phyloP scores from a whole-genome alignment of 1,140 invertebrate genomes.

The Sitobion miscanthi region DNA sequence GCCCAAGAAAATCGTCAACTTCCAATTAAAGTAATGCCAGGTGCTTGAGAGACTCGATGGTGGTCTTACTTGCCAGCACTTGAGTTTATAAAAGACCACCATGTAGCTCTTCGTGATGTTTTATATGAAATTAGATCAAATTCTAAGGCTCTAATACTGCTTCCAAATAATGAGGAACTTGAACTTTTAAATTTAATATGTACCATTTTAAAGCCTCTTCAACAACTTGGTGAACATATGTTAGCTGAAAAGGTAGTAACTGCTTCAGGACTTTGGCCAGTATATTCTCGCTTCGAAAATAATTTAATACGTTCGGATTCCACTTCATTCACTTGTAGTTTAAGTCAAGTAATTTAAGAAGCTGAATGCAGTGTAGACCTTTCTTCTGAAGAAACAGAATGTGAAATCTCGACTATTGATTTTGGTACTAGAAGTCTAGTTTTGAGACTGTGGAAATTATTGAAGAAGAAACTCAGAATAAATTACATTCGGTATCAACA shows the following conservation, averaged over 20 bases:
- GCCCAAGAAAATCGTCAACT: conserved; percentile 12
- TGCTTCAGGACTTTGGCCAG: not conserved
- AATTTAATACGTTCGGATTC: not conserved
- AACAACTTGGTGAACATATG: conserved; percentile 38
- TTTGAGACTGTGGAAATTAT: not conserved
- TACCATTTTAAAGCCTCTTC: conserved; percentile 11
- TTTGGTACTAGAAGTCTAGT: not conserved
- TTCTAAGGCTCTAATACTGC: conserved; percentile 11
- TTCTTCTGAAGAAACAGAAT: conserved; percentile 8
- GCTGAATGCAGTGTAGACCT: not conserved
- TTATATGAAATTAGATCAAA: conserved; percentile 32
- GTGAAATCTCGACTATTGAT: conserved; percentile 1
- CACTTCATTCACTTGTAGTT: not conserved
- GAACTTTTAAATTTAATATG: conserved; percentile 33
- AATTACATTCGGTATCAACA: not conserved
- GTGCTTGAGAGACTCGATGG: conserved; percentile 16
- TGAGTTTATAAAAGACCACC: conserved; percentile 19
- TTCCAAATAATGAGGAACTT: conserved; percentile 24
- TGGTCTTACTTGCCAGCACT: conserved; percentile 26
- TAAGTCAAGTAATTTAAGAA: not conserved
- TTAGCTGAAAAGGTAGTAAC: conserved; percentile 26
- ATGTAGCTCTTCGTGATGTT: conserved; percentile 28
- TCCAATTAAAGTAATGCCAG: conserved; percentile 12
- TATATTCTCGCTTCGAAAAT: conserved; percentile 27
- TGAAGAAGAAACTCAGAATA: conserved; percentile 10